A percentile compares a stretch with the other conserved stretches of the same genome.
phyloP scores from a whole-genome alignment of 2,888 invertebrate genomes.

The Aspidiotus destructor region DNA sequence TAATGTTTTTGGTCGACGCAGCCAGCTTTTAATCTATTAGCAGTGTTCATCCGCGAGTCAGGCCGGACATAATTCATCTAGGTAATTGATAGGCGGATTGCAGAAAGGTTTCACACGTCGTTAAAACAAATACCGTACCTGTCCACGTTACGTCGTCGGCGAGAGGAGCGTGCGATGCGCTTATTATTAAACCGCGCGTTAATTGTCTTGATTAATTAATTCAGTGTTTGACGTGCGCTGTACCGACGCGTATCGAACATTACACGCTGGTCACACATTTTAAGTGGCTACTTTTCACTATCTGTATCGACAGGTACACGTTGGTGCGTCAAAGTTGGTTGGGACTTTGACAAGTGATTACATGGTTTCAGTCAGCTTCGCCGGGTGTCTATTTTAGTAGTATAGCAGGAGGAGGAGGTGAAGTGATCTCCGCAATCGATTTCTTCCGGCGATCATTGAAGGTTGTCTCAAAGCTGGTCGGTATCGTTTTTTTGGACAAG shows the following conservation, averaged over 20 bases:
- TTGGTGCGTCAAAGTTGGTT: too few relatives aligned
- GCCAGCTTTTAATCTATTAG: slow-evolving; percentile 23
- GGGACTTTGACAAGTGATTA: too few relatives aligned
- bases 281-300: too few relatives aligned
- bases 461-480: too few relatives aligned
- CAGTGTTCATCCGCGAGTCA: slow-evolving; percentile 9
- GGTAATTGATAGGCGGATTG: slow-evolving; percentile 24
- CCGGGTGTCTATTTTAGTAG: too few relatives aligned
- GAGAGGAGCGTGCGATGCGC: neutral
- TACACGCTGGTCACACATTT: too few relatives aligned
- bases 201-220: slow-evolving; percentile 2
- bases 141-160: neutral
- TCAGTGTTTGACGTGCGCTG: neutral
- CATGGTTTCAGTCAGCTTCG: too few relatives aligned
- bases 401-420: too few relatives aligned
- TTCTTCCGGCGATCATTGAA: too few relatives aligned
- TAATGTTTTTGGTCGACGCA: slow-evolving; percentile 14
- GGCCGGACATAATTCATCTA: slow-evolving; percentile 17
- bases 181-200: neutral
- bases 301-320: too few relatives aligned
- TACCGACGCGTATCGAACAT: neutral
- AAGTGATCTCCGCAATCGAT: too few relatives aligned
- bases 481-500: too few relatives aligned
- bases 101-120: slow-evolving; percentile 18
- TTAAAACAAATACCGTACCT: slow-evolving; percentile 16